Base-by-base conservation (phyloP, 2,113 vertebrate genomes). In the Murina feae region DNA sequence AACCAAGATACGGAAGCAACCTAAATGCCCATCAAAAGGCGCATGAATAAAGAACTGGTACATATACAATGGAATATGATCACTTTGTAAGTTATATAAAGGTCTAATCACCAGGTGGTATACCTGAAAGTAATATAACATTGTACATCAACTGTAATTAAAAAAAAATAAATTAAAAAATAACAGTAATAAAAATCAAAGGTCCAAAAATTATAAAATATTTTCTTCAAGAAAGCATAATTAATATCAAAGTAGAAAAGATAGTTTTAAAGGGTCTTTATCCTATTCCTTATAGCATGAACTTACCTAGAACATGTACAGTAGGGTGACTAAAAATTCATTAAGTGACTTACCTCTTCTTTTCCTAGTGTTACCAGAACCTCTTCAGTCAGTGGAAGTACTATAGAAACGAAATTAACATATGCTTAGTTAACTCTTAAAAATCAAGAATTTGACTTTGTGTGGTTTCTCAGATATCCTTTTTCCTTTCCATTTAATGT, bases 311-410 rank as follows among this genome's bases (percentile, higher is more conserved):
- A 93, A 80, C 5, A 90, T 9, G 75, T 95, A 30, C 47, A 74
- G 8, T 85, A 23, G 12, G 6, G 30, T 92, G 75, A 86, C 20
- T 93, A 76, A 2, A n/a, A 92, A 78, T 86, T 95, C 71, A 74
- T n/a, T 89, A 94, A 96, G 60, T 88, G 4, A 96, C 98, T 98
- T 98, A 99, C 98, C 98, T 98, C 97, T 92, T 98, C 95, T 96
- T 96, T 97, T 97, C 98, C 98, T 88, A 98, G 79, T 91, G 95
- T 51, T 91, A 97, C 1, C 66, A 98, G 89, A 90, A 97, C 14
- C 47, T 98, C 97, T 80, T 97, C 97, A 96, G 92, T 96, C n/a
- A 96, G 4, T 35, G 97, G 96, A 95, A 96, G 88, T 82, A 97
- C 98, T 99, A 86, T 82, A 97, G 97, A 98, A 98, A 97, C 7